Conservation (phyloP, 2,888 invertebrate species). For the Mycalesis mineus region DNA sequence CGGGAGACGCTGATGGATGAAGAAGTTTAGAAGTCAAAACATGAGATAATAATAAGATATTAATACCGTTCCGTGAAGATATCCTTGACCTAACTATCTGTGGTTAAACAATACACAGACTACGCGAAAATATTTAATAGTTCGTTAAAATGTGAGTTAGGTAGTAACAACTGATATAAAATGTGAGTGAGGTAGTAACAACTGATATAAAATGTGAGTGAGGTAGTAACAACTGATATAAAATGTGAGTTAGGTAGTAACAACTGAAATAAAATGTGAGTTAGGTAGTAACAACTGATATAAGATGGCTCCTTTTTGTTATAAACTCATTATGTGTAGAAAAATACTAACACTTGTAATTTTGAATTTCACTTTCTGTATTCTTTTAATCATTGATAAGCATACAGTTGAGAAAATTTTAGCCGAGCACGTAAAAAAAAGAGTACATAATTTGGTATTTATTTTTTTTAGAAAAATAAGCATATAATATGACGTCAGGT, state of each 20-base stretch:
- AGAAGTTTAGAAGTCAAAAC: no score
- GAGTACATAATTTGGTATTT: no score
- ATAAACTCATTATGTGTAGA: conserved; percentile 1
- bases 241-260: conserved; percentile 14
- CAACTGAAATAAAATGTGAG: conserved; percentile 5
- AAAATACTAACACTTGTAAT: not conserved
- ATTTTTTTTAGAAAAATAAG: no score
- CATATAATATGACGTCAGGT: no score
- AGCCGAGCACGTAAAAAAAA: no score
- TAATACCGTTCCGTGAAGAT: no score
- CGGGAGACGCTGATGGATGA: no score
- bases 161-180: conserved; percentile 9
- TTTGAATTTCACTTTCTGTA: not conserved
- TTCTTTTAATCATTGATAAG: no score
- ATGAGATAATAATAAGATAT: no score
- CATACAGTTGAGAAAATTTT: no score
- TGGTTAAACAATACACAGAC: conserved; percentile 6
- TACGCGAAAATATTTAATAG: conserved; percentile 5
- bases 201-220: conserved; percentile 12
- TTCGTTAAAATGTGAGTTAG: conserved; percentile 12
- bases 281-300: no score
- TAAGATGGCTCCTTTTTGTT: conserved; percentile 4
- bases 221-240: conserved; percentile 8
- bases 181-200: conserved; percentile 11
- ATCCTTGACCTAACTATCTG: not conserved